A percentile compares a stretch with the other conserved stretches of the same genome.
Conservation (phyloP, 2,888 invertebrate genomes). For the Phaonia tiefii region DNA sequence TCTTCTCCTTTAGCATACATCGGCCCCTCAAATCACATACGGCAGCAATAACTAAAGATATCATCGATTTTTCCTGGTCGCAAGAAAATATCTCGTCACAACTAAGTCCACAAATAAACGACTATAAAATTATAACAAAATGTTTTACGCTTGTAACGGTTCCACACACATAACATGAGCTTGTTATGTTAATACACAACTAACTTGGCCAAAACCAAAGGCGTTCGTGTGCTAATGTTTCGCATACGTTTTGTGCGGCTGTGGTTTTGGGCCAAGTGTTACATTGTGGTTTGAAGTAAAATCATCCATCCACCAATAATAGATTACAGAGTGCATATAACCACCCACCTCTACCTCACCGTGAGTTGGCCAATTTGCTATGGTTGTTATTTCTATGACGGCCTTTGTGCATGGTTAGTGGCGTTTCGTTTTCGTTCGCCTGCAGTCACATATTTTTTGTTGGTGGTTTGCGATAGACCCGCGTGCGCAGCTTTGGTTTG, state of each 20-base stretch:
- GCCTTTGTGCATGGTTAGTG: constrained; percentile 5
- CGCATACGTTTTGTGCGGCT: background rate
- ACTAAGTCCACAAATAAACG: too few species aligned
- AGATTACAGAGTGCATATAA: background rate
- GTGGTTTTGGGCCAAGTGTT: constrained; percentile 46
- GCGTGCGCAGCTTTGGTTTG: constrained; percentile 40
- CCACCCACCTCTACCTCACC: constrained; percentile 5
- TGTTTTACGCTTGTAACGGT: constrained; percentile 66
- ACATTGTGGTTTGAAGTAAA: constrained; percentile 42
- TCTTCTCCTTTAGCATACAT: too few species aligned
- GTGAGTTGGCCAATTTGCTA: constrained; percentile 24
- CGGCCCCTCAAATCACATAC: too few species aligned
- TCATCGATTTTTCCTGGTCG: too few species aligned
- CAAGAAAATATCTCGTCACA: too few species aligned
- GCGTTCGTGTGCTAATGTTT: background rate
- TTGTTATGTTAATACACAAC: constrained; percentile 61
- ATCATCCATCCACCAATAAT: constrained; percentile 38
- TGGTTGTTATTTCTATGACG: constrained; percentile 60
- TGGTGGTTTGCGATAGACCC: background rate
- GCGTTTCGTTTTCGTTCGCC: constrained; percentile 14
- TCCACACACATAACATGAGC: constrained; percentile 63
- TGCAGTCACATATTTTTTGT: background rate
- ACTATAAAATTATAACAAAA: constrained; percentile 63
- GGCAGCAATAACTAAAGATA: too few species aligned
- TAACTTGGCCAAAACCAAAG: constrained; percentile 39